Conservation (phyloP, 1,140 invertebrate genomes). For the Drosophila seguyi region DNA sequence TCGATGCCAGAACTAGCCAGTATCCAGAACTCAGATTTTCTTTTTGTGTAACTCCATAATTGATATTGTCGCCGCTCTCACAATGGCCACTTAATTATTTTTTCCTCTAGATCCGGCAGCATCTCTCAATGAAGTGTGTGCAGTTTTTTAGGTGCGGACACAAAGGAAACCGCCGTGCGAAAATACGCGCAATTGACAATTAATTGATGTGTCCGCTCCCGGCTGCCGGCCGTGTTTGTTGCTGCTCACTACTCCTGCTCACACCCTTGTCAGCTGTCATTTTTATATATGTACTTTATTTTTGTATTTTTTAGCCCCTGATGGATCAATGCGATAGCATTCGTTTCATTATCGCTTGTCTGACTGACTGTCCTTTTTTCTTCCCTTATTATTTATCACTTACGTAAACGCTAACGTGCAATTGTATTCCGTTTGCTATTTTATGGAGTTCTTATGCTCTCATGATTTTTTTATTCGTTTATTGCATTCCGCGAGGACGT, state of each 20-base stretch:
- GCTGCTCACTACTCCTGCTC: slow-evolving; percentile 52
- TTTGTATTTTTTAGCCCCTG: slow-evolving; percentile 46
- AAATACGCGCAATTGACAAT: slow-evolving; percentile 84
- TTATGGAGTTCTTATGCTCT: slow-evolving; percentile 65
- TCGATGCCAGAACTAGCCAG: background rate
- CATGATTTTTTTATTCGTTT: slow-evolving; percentile 81
- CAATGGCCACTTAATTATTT: slow-evolving; percentile 82
- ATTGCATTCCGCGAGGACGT: slow-evolving; percentile 60
- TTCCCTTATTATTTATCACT: slow-evolving; percentile 76
- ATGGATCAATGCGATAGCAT: slow-evolving; percentile 56
- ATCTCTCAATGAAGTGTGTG: slow-evolving; percentile 70
- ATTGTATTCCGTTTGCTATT: slow-evolving; percentile 60
- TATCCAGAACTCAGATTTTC: background rate
- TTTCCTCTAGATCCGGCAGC: slow-evolving; percentile 44
- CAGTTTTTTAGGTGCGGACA: slow-evolving; percentile 39
- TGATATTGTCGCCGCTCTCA: slow-evolving; percentile 60
- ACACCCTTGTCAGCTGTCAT: slow-evolving; percentile 83
- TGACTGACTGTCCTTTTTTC: slow-evolving; percentile 54
- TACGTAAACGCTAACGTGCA: slow-evolving; percentile 33
- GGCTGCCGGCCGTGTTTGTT: slow-evolving; percentile 32
- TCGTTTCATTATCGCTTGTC: slow-evolving; percentile 42
- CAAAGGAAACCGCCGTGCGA: slow-evolving; percentile 81
- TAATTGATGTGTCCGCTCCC: slow-evolving; percentile 81
- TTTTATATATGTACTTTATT: slow-evolving; percentile 47
- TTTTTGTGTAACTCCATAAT: slow-evolving; percentile 57